These are phyloP conservation scores for Cantharis lateralis DNA, from an alignment of 2,888 invertebrate genomes.

Conservation along the genomic window DNA sequence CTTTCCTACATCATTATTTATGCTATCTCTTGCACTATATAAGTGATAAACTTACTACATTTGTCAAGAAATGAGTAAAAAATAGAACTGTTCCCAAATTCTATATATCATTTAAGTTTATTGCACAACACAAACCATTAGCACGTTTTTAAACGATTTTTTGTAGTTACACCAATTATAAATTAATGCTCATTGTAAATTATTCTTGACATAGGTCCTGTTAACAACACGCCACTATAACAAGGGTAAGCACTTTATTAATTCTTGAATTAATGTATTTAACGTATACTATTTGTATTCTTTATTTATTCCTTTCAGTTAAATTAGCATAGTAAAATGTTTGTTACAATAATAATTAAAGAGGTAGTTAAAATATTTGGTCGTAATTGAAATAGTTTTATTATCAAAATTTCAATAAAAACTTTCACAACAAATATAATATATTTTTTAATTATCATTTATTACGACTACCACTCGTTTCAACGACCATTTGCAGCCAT, in stretches of 20 bases:
- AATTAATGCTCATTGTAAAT: not conserved
- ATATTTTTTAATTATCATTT: not conserved
- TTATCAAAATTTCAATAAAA: not conserved
- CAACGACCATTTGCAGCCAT: not conserved
- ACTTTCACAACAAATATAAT: not conserved
- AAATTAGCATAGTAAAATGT: not conserved
- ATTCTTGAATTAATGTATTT: not conserved
- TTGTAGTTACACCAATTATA: not conserved
- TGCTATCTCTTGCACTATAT: not conserved
- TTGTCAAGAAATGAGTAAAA: not conserved
- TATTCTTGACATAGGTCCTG: not conserved
- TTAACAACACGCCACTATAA: not conserved
- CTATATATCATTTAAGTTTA: not conserved
- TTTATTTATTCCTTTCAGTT: not conserved
- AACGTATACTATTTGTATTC: not conserved
- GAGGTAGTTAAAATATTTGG: not conserved
- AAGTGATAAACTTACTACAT: not conserved
- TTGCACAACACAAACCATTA: not conserved
- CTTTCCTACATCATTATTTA: not conserved
- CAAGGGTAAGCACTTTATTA: not conserved
- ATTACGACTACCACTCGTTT: not conserved
- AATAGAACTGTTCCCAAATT: not conserved
- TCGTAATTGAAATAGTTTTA: not conserved
- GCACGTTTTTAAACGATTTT: not conserved
- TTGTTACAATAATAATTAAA: not conserved